Conservation (phyloP, 1,140 invertebrate genomes). For the Drosophila elegans region DNA sequence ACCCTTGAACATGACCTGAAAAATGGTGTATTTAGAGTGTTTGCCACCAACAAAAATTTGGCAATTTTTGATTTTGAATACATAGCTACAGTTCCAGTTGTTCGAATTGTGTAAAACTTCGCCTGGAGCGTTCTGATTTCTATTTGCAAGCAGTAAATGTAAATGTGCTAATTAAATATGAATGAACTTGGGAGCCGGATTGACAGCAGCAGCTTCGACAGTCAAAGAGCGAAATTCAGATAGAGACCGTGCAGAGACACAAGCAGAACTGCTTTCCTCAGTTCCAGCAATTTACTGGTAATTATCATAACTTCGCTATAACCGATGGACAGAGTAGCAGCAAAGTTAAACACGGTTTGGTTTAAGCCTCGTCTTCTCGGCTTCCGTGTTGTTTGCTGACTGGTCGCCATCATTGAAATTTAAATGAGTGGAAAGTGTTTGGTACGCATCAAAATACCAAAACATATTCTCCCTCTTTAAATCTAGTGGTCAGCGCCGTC, state of each 20-base stretch:
- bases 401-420: constrained; percentile 66
- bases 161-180: constrained; percentile 7
- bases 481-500: constrained; percentile 5
- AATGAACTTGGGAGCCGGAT: constrained; percentile 42
- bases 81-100: no score
- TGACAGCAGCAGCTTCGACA: constrained; percentile 14
- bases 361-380: constrained; percentile 33
- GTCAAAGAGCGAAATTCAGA: constrained; percentile 47
- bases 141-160: constrained; percentile 3
- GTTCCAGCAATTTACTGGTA: constrained; percentile 67
- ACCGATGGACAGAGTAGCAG: constrained; percentile 38
- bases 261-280: constrained; percentile 53
- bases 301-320: constrained; percentile 75
- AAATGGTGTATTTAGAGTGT: no score
- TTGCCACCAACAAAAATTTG: no score
- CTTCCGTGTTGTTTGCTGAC: constrained; percentile 14
- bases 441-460: constrained; percentile 18
- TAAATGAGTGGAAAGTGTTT: constrained; percentile 83
- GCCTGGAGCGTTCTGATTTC: constrained; percentile 18
- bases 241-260: constrained; percentile 41
- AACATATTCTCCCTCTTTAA: constrained; percentile 29
- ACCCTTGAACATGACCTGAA: no score
- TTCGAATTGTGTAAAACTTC: neutral
- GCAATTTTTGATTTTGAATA: no score
- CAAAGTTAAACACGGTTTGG: constrained; percentile 45